Evolutionary conservation across 2,797 vertebrate species (phyloP).

Genomic region (Enoplosus armatus): DNA sequence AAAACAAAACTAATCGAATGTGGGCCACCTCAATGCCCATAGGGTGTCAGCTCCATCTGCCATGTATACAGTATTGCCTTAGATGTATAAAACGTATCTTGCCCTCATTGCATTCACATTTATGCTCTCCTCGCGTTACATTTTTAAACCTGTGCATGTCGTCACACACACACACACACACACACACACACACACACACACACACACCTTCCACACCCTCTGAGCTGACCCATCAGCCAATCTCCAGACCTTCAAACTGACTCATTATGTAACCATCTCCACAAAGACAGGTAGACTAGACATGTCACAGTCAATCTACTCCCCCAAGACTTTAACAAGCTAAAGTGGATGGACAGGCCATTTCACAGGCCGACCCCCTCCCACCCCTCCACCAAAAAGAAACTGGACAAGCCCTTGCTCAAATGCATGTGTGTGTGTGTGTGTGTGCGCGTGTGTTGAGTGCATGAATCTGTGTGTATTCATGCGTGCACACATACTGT

Average conservation of each 20-base stretch:
- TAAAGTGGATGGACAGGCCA: constrained; percentile 70
- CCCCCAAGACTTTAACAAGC: constrained; percentile 73
- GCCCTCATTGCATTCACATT: constrained; percentile 23
- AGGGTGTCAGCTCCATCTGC: background rate
- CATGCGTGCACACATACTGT: constrained; percentile 36
- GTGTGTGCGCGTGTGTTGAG: background rate
- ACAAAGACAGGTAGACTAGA: constrained; percentile 63
- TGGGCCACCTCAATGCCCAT: background rate
- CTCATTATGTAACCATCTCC: constrained; percentile 74
- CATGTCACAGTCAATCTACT: constrained; percentile 77
- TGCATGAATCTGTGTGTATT: constrained; percentile 23
- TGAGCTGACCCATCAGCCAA: constrained; percentile 58
- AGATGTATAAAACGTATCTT: constrained; percentile 20
- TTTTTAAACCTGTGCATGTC: constrained; percentile 42
- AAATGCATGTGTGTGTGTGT: constrained; percentile 6
- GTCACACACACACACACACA: too few species aligned
- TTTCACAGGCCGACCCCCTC: constrained; percentile 51
- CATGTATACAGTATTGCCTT: background rate
- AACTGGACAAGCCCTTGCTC: constrained; percentile 52
- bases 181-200: too few species aligned
- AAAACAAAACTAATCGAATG: background rate
- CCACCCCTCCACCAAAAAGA: constrained; percentile 37
- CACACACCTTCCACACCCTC: background rate
- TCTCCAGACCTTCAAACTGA: constrained; percentile 60
- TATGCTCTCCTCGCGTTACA: constrained; percentile 27